Evolutionary conservation across 1,140 invertebrate genomes (phyloP), one percentile per base, ranked within the genome.

Genomic region (Diploscapter pachys): DNA sequence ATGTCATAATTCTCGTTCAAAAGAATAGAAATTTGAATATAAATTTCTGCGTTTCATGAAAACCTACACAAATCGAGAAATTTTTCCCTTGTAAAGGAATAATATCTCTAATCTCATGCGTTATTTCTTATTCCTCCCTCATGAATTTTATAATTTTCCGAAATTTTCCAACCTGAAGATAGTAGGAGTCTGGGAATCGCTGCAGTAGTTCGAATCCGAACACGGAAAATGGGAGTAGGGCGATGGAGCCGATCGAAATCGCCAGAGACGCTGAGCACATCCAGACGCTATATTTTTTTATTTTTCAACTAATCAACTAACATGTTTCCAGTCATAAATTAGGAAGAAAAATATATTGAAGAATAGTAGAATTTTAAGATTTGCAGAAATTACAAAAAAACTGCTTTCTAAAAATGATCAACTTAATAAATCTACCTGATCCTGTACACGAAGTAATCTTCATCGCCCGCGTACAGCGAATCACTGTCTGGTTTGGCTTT

Each of bases 191-290:
- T 57, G 78, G 94, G 88, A 85, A 96, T 88, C 81, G 92, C 88
- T 88, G 82, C 4, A 90, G 80, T 55, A 98, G 92, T 89, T 99
- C 96, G 86, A 98, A 98, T 85, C 94, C 95, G 78, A 95, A 90
- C 80, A 98, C 96, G 8, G 96, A 98, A 63, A 98, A 91, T 3
- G 96, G 96, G 79, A 99, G 88, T 61, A 99, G 74, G 9, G 79
- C 78, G 8, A 86, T 78, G 6, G 84, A 81, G 8, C 83, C 83
- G 52, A 86, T 71, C 9, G 84, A 79, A 3, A 82, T 74, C 0
- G 83, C 82, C 63, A 86, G 66, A 2, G 83, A 79, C 48, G 49
- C 69, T 63, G 78, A 78, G 65, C 83, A 86, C 71, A 85, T 85
- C 82, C 82, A 85, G 2, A 86, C 69, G 5, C 83, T 86, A 62